phyloP scores from a whole-genome alignment of 2,113 vertebrate genomes.

The Mus pahari region DNA sequence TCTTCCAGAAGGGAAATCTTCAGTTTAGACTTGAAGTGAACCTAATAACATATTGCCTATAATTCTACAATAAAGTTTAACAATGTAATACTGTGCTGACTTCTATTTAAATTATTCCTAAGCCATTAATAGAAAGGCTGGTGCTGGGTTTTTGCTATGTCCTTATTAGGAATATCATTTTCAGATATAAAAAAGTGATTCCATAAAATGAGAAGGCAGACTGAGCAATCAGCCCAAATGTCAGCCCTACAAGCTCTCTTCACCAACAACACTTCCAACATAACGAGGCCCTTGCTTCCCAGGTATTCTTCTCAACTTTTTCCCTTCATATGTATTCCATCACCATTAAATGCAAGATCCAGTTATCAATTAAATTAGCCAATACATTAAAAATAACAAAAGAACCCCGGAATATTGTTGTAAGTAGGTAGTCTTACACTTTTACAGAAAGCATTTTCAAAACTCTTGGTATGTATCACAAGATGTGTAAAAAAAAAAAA shows the following conservation, averaged over 20 bases:
- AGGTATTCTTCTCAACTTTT: constrained; percentile 20
- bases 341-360: not conserved
- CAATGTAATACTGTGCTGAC: constrained; percentile 68
- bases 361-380: not conserved
- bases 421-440: not conserved
- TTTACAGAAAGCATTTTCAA: constrained; percentile 53
- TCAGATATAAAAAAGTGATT: constrained; percentile 70
- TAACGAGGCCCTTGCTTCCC: constrained; percentile 46
- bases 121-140: constrained; percentile 79
- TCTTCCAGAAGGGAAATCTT: constrained; percentile 90
- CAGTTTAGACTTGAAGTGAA: constrained; percentile 78
- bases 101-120: constrained; percentile 79
- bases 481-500: not conserved
- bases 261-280: constrained; percentile 56
- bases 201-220: constrained; percentile 75
- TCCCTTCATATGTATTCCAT: constrained; percentile 1
- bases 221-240: constrained; percentile 51
- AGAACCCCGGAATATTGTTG: not conserved
- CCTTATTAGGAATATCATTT: constrained; percentile 79
- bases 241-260: constrained; percentile 45
- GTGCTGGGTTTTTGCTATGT: constrained; percentile 73
- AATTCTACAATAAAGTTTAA: constrained; percentile 81
- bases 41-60: constrained; percentile 78
- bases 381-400: not conserved
- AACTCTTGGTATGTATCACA: not conserved